Conservation (phyloP, 1,140 invertebrate species). For the Drosophila navojoa region DNA sequence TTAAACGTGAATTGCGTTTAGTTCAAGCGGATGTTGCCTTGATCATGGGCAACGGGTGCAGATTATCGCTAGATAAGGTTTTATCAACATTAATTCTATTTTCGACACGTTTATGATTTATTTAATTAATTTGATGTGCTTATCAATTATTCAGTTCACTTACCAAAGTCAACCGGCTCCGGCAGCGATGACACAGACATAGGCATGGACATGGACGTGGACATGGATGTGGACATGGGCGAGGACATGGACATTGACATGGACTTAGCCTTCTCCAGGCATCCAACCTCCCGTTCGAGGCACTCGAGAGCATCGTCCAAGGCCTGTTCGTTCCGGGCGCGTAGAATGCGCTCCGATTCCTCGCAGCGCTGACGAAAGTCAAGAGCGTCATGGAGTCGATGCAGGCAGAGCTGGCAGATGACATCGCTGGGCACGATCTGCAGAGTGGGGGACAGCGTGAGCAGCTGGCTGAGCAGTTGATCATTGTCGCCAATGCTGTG, state of each 20-base stretch:
- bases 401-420: conserved; percentile 68
- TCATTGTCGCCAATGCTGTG: conserved; percentile 58
- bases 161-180: conserved; percentile 66
- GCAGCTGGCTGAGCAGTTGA: conserved; percentile 50
- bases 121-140: neutral
- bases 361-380: conserved; percentile 65
- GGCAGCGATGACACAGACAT: conserved; percentile 15
- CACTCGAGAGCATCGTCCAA: conserved; percentile 70
- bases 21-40: neutral
- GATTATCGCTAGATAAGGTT: no score
- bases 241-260: conserved; percentile 17
- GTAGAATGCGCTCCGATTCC: conserved; percentile 61
- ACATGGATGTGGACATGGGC: conserved; percentile 13
- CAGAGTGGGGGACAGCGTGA: conserved; percentile 49
- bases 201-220: conserved; percentile 10
- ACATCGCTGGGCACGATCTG: conserved; percentile 57
- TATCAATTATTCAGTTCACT: conserved; percentile 4
- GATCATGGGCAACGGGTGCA: neutral
- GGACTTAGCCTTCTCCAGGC: conserved; percentile 40
- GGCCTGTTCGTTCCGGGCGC: conserved; percentile 61
- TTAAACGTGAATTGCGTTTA: neutral
- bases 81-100: no score
- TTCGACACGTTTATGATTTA: no score
- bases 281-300: conserved; percentile 65
- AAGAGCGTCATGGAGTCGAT: conserved; percentile 56